Evolutionary conservation across 2,888 invertebrate species (phyloP).

Genomic region (Sinodicranocentrus sp.): DNA sequence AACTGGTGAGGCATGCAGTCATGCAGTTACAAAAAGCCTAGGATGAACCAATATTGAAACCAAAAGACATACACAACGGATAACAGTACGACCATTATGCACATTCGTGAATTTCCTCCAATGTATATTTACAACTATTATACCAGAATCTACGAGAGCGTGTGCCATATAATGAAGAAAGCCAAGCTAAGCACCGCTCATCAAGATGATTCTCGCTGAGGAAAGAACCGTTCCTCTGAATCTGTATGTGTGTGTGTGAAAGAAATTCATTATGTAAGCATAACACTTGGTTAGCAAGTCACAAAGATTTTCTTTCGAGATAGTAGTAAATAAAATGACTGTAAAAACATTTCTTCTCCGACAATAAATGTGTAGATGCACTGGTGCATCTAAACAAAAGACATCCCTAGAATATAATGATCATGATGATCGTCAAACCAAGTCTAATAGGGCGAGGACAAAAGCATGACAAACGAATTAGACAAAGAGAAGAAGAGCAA

Average conservation of each 20-base stretch:
- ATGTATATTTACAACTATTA: too few relatives aligned
- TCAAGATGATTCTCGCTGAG: constrained; percentile 9
- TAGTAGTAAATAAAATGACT: constrained; percentile 20
- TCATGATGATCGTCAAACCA: background rate
- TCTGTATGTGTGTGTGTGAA: constrained; percentile 37
- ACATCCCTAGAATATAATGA: background rate
- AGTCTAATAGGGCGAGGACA: constrained; percentile 31
- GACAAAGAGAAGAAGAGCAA: background rate
- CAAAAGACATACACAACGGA: too few relatives aligned
- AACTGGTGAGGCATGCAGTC: too few relatives aligned
- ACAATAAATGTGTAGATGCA: background rate
- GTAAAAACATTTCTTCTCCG: constrained; percentile 12
- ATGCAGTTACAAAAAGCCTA: too few relatives aligned
- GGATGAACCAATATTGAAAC: too few relatives aligned
- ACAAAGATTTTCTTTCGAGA: constrained; percentile 23
- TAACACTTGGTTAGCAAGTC: constrained; percentile 24
- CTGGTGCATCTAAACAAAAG: background rate
- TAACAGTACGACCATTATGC: too few relatives aligned
- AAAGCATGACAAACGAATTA: constrained; percentile 35
- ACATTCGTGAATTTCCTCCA: too few relatives aligned
- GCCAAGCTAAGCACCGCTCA: background rate
- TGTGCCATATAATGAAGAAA: too few relatives aligned
- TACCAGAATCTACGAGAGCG: too few relatives aligned
- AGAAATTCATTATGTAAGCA: constrained; percentile 27
- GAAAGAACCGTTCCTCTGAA: constrained; percentile 32